Base-by-base conservation (phyloP, 2,888 invertebrate genomes). In the Hesperia comma region DNA sequence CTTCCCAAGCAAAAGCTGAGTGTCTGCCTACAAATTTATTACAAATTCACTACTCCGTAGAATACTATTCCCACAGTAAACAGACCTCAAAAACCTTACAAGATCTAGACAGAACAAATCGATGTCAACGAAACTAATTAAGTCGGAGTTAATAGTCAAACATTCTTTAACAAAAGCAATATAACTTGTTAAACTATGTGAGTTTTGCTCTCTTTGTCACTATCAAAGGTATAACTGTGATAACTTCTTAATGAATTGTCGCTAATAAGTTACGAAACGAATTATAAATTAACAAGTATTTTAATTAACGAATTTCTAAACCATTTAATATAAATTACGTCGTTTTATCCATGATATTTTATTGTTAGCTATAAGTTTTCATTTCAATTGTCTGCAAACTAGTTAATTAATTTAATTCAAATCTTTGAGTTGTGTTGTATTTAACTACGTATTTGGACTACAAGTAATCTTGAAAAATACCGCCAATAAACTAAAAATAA, bases 161-260 rank as follows among this genome's bases (percentile, higher is more conserved):
- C 67, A 67, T 67, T 67, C 67, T 67, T 67, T 67, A 67, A 56
- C 67, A 67, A 67, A 67, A 61, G 61, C 61, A 67, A 67, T 67
- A 67, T 61, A 67, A 67, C 61, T 67, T 40, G 55, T 49, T 33
- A 8, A 67, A 67, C 67, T 61, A 67, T 61, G 61, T 26, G 40
- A 55, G 55, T 67, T 43, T 67, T 61, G 67, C n/a, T 26, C 33
- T 46, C 61, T 61, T 67, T 61, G 67, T 67, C 67, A 67, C 67
- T 67, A 60, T 66, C 61, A 61, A 67, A 67, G 67, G 61, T 56
- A 56, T 61, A 67, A 49, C 61, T 40, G 46, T 40, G 26, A 67
- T 60, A 60, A 46, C 54, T 55, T 4, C 15, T 3, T 55, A 66
- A 66, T 43, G 66, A 60, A 61, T 60, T 8, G 56, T 49, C 51